These are phyloP conservation scores for Parazoanthus darwini DNA, from an alignment of 92 coral and sea anemone species.

Conservation along the genomic window DNA sequence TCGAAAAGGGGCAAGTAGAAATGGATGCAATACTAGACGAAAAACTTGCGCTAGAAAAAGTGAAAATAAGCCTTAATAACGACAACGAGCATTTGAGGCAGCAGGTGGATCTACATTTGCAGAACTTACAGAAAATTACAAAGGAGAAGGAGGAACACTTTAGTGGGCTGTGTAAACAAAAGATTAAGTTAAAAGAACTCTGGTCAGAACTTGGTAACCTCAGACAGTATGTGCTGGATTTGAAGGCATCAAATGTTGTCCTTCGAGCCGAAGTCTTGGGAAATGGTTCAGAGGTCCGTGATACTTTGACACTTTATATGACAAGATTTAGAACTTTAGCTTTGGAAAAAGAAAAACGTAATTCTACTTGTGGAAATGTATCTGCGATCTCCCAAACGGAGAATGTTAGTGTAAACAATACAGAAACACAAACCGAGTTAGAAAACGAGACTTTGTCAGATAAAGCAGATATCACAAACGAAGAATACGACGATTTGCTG, in stretches of 20 bases:
- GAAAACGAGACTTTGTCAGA: constrained; percentile 14
- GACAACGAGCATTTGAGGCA: constrained; percentile 50
- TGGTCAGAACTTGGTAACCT: constrained; percentile 58
- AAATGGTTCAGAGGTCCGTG: constrained; percentile 53
- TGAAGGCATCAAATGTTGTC: constrained; percentile 54
- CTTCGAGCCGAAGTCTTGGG: constrained; percentile 62
- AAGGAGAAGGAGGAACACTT: constrained; percentile 52
- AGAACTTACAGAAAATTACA: constrained; percentile 57
- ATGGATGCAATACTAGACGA: constrained; percentile 54
- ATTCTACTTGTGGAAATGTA: not conserved
- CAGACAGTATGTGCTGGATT: constrained; percentile 55
- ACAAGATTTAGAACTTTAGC: constrained; percentile 58
- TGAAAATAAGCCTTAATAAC: constrained; percentile 48
- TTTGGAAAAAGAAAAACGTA: constrained; percentile 23
- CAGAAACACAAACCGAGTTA: constrained; percentile 42
- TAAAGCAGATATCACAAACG: constrained; percentile 51
- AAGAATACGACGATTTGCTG: constrained; percentile 48
- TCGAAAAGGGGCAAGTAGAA: constrained; percentile 57
- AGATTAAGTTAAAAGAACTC: constrained; percentile 48
- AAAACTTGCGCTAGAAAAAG: constrained; percentile 51
- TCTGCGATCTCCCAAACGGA: constrained; percentile 18
- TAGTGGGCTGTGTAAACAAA: constrained; percentile 42
- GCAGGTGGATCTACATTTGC: constrained; percentile 51
- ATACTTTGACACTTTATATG: constrained; percentile 59
- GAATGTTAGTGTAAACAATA: not conserved